These are phyloP conservation scores for Sinocyclocheilus anophthalmus DNA, from an alignment of 2,113 vertebrate species.

Conservation along the genomic window DNA sequence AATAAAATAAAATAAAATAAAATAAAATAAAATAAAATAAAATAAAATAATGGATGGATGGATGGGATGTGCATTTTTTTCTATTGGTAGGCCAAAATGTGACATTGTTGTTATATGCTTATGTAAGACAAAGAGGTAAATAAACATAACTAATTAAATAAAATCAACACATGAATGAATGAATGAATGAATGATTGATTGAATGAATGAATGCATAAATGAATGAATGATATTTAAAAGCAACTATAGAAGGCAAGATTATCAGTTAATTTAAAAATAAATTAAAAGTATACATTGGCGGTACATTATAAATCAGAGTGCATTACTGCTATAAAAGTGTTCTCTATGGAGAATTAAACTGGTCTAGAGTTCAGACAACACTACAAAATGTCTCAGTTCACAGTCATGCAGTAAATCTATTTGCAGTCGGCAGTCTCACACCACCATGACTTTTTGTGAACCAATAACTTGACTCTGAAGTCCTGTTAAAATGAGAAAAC, in stretches of 20 bases:
- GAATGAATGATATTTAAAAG: too few species aligned
- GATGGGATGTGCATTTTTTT: too few species aligned
- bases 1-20: too few species aligned
- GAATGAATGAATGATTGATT: too few species aligned
- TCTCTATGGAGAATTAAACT: background rate
- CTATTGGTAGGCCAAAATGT: too few species aligned
- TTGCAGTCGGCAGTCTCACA: background rate
- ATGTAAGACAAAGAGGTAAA: too few species aligned
- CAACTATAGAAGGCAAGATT: background rate
- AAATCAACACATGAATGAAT: too few species aligned
- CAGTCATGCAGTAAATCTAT: constrained; percentile 6
- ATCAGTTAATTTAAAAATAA: background rate
- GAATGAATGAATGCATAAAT: too few species aligned
- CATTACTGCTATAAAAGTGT: background rate
- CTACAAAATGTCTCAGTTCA: background rate
- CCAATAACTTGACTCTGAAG: constrained; percentile 6
- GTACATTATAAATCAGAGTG: background rate
- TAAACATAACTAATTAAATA: too few species aligned
- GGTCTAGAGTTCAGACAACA: background rate
- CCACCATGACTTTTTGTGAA: background rate
- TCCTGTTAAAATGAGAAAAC: constrained; percentile 10
- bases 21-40: too few species aligned
- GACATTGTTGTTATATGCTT: too few species aligned
- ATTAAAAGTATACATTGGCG: background rate
- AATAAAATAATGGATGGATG: too few species aligned